Conservation (phyloP, 2,888 invertebrate genomes). For the Colostygia pectinataria region DNA sequence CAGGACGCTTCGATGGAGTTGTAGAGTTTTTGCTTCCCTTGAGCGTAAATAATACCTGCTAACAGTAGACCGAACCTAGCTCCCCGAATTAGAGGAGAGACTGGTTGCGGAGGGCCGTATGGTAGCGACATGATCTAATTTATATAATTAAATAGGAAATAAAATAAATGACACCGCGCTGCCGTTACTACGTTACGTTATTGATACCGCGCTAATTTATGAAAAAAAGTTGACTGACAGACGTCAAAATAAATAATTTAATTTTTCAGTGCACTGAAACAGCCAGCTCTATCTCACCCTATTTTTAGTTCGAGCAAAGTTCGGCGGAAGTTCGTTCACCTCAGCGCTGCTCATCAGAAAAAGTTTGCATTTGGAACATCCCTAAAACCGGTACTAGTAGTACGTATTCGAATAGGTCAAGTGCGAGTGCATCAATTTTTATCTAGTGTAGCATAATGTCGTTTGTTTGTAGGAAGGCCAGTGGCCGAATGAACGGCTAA, state of each 20-base stretch:
- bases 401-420: too few species aligned
- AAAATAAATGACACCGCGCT: too few species aligned
- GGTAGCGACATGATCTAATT: slow-evolving; percentile 61
- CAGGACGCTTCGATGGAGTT: slow-evolving; percentile 47
- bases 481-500: slow-evolving; percentile 83
- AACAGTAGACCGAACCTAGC: slow-evolving; percentile 58
- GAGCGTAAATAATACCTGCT: slow-evolving; percentile 65
- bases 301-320: slow-evolving; percentile 40
- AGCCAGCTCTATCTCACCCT: too few species aligned
- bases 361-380: slow-evolving; percentile 41
- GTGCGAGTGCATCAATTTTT: too few species aligned
- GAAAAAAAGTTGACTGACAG: too few species aligned
- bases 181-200: too few species aligned
- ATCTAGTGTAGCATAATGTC: slow-evolving; percentile 55
- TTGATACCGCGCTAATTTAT: too few species aligned
- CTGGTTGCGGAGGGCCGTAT: slow-evolving; percentile 62
- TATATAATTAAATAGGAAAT: too few species aligned
- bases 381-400: too few species aligned
- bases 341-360: slow-evolving; percentile 30
- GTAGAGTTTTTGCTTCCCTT: slow-evolving; percentile 57
- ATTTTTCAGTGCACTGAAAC: too few species aligned
- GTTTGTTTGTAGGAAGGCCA: slow-evolving; percentile 68
- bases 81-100: slow-evolving; percentile 71
- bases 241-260: too few species aligned
- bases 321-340: slow-evolving; percentile 56